Percentiles rank a stretch among this genome's conserved stretches.
These are phyloP conservation scores for Cryptoprocta ferox DNA, from an alignment of 2,797 vertebrate genomes.

Conservation along the genomic window DNA sequence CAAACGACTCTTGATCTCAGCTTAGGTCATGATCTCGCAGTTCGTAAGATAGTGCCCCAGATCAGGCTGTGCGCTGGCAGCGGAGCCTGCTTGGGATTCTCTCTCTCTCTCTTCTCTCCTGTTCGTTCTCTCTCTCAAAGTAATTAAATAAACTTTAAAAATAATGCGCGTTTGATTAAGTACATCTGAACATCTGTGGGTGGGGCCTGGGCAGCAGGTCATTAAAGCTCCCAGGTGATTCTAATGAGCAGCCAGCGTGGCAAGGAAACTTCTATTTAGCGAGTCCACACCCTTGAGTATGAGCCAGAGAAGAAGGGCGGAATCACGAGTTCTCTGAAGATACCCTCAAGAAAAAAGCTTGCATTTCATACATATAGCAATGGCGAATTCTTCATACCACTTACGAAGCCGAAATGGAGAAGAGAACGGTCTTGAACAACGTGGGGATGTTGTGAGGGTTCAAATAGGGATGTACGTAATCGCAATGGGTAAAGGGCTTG, in stretches of 20 bases:
- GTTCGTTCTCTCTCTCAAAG: no score
- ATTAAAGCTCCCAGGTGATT: slow-evolving; percentile 18
- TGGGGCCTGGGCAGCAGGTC: neutral
- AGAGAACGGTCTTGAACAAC: neutral
- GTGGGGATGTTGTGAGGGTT: neutral
- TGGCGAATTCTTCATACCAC: neutral
- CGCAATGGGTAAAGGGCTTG: neutral
- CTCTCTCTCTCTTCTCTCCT: no score
- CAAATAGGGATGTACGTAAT: neutral
- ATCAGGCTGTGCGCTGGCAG: no score
- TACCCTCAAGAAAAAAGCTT: neutral
- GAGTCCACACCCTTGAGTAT: neutral
- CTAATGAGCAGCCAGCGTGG: neutral
- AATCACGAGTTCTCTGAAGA: neutral
- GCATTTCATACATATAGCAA: neutral
- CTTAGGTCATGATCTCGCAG: no score
- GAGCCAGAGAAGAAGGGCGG: neutral
- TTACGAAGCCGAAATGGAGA: neutral
- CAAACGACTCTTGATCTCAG: no score
- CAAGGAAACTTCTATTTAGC: neutral
- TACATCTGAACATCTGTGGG: neutral
- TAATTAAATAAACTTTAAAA: neutral
- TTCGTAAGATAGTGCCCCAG: no score
- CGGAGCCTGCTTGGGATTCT: no score
- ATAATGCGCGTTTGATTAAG: neutral